A percentile compares a stretch with the other conserved stretches of the same genome.
These are phyloP conservation scores for Paragorgia papillata DNA, from an alignment of 92 coral and sea anemone species.

Conservation along the genomic window DNA sequence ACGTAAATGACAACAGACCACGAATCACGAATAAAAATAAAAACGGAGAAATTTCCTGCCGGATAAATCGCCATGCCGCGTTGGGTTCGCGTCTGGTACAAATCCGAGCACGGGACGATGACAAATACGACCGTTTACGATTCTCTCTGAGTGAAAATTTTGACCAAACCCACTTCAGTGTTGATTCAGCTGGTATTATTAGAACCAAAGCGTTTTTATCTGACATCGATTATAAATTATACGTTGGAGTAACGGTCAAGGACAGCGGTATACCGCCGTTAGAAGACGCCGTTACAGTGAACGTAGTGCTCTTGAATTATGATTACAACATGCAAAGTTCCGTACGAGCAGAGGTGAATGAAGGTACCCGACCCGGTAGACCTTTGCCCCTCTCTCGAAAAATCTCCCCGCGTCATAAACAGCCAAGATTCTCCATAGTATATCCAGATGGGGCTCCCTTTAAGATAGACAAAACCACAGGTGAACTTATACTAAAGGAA, in stretches of 20 bases:
- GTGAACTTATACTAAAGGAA: conserved; percentile 51
- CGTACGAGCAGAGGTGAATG: conserved; percentile 57
- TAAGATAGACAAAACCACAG: conserved; percentile 54
- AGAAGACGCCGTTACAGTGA: conserved; percentile 57
- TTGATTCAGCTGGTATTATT: conserved; percentile 58
- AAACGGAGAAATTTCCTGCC: conserved; percentile 64
- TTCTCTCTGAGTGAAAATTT: conserved; percentile 62
- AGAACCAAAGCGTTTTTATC: conserved; percentile 55
- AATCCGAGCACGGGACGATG: conserved; percentile 70
- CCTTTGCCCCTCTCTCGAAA: conserved; percentile 47
- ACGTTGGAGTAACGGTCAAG: conserved; percentile 65
- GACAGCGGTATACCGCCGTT: conserved; percentile 75
- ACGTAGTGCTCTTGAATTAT: conserved; percentile 79
- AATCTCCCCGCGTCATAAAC: conserved; percentile 54
- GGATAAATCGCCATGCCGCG: conserved; percentile 62
- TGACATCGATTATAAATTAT: conserved; percentile 57
- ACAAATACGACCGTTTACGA: conserved; percentile 59
- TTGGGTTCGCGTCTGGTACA: conserved; percentile 62
- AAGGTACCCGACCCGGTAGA: conserved; percentile 52
- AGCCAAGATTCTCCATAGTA: conserved; percentile 66
- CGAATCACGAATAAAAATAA: conserved; percentile 46
- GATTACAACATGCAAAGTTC: conserved; percentile 57
- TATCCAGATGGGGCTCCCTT: conserved; percentile 72
- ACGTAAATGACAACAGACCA: conserved; percentile 85
- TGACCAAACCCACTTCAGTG: conserved; percentile 61